Conservation (phyloP, 2,888 invertebrate species). For the Timema podura region DNA sequence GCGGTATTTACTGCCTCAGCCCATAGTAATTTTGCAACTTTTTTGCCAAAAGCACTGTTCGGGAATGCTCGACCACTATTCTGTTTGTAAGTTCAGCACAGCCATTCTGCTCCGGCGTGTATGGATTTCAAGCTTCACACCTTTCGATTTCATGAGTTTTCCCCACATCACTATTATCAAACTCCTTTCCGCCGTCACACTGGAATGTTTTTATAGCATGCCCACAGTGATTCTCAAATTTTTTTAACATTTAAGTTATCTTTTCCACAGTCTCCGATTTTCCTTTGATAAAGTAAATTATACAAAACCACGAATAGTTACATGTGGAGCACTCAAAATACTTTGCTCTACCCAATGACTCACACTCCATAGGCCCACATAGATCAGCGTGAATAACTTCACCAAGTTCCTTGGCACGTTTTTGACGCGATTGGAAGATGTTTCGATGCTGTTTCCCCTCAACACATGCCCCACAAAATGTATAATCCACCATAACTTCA, state of each 20-base stretch:
- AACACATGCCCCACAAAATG: slow-evolving; percentile 34
- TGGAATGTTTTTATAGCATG: background rate
- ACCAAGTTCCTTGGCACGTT: slow-evolving; percentile 31
- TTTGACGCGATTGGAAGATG: slow-evolving; percentile 9
- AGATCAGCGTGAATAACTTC: slow-evolving; percentile 35
- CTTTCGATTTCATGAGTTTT: background rate
- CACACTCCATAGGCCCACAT: slow-evolving; percentile 34
- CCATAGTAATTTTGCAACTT: no score
- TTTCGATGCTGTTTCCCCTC: slow-evolving; percentile 32
- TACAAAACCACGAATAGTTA: slow-evolving; percentile 35
- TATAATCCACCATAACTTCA: slow-evolving; percentile 25
- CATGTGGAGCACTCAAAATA: slow-evolving; percentile 37
- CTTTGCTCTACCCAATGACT: slow-evolving; percentile 35
- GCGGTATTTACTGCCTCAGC: no score
- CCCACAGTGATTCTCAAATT: background rate
- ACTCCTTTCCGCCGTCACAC: background rate
- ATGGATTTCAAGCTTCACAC: background rate
- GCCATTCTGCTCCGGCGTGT: background rate
- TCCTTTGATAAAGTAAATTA: slow-evolving; percentile 37
- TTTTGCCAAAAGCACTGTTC: no score
- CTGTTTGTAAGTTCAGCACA: background rate
- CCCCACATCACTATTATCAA: background rate
- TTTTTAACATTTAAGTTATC: no score
- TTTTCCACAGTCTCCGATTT: background rate
- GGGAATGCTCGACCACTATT: background rate